These are phyloP conservation scores for Saccostrea cuccullata DNA, from an alignment of 1,140 invertebrate genomes.

Conservation along the genomic window DNA sequence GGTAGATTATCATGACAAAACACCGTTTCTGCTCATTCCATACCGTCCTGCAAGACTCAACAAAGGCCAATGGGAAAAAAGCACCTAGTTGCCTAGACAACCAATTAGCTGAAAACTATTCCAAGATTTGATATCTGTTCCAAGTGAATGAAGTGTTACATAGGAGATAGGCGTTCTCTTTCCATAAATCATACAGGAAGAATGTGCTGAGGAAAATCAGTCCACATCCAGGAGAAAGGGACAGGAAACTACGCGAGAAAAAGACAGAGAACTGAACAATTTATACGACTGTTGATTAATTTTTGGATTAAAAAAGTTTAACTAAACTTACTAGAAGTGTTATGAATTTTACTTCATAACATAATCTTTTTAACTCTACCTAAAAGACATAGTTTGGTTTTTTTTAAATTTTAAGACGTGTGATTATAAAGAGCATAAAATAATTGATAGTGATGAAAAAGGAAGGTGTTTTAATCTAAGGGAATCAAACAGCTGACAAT, in stretches of 20 bases:
- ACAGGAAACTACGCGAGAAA: background rate
- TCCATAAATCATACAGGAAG: slow-evolving; percentile 26
- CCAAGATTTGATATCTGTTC: slow-evolving; percentile 47
- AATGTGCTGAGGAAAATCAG: background rate
- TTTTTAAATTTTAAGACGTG: too few species aligned
- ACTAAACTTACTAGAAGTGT: background rate
- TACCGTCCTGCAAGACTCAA: slow-evolving; percentile 39
- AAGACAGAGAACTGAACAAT: background rate
- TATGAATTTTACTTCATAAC: background rate
- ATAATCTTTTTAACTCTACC: background rate
- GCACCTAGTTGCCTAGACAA: slow-evolving; percentile 37
- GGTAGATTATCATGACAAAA: slow-evolving; percentile 46
- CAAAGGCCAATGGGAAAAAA: slow-evolving; percentile 43
- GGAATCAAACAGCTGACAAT: slow-evolving; percentile 28
- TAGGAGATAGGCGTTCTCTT: slow-evolving; percentile 5
- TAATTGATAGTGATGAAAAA: background rate
- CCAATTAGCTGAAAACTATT: slow-evolving; percentile 42
- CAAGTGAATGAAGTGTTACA: slow-evolving; percentile 26
- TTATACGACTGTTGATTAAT: background rate
- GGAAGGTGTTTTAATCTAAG: background rate
- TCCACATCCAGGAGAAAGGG: background rate
- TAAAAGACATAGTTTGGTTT: too few species aligned
- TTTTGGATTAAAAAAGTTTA: background rate
- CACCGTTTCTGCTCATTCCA: slow-evolving; percentile 14
- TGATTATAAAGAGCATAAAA: background rate